Conservation (phyloP, 2,797 vertebrate species). For the Sciaenops ocellatus region DNA sequence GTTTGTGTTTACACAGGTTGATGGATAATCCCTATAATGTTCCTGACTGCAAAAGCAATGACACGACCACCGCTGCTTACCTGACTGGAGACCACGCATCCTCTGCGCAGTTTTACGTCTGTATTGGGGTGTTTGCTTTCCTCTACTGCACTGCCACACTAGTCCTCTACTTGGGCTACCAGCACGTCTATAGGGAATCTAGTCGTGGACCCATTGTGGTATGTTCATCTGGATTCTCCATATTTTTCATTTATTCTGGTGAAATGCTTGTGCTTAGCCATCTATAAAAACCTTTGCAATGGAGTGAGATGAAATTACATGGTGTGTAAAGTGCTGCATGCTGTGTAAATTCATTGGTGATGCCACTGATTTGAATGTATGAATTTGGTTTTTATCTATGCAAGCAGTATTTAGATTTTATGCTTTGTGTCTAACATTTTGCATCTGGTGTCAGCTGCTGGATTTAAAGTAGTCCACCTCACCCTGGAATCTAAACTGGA, state of each 20-base stretch:
- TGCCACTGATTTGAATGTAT: neutral
- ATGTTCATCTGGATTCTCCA: constrained; percentile 67
- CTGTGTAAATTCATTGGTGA: neutral
- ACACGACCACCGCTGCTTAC: fast-evolving
- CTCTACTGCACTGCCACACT: constrained; percentile 91
- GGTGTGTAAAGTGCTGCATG: neutral
- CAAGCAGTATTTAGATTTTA: constrained; percentile 12
- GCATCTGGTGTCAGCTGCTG: constrained; percentile 1
- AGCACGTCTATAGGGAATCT: constrained; percentile 87
- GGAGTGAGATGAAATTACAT: neutral
- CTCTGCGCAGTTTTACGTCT: constrained; percentile 92
- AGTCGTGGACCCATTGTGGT: constrained; percentile 88
- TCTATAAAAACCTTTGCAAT: neutral
- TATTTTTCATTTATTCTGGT: constrained; percentile 9
- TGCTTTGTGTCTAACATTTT: constrained; percentile 7
- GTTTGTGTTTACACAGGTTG: constrained; percentile 82
- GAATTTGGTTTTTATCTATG: neutral
- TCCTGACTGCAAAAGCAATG: constrained; percentile 78
- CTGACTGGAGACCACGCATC: constrained; percentile 90
- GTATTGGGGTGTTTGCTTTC: constrained; percentile 92
- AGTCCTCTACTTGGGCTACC: constrained; percentile 91
- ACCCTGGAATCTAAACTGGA: constrained; percentile 31
- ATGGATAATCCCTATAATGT: constrained; percentile 83
- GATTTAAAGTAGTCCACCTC: constrained; percentile 6
- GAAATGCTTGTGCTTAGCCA: constrained; percentile 8